phyloP scores from a whole-genome alignment of 2,113 vertebrate genomes.

The Vanacampus margaritifer region DNA sequence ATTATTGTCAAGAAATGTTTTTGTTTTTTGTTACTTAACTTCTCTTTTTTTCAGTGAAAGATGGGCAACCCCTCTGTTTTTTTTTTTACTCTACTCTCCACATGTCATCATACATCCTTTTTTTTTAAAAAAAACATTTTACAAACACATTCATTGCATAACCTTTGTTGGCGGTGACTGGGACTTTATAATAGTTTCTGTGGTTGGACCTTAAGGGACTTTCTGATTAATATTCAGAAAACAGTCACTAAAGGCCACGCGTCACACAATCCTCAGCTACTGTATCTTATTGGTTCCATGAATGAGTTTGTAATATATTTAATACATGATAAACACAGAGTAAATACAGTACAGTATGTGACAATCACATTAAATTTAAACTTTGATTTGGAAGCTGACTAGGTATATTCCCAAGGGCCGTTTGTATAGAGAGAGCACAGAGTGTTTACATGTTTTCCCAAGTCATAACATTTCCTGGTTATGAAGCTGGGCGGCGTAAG shows the following conservation, averaged over 20 bases:
- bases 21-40: too few relatives aligned
- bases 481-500: too few relatives aligned
- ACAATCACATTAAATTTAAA: not conserved
- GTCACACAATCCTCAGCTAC: not conserved
- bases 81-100: accelerated
- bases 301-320: not conserved
- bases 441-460: too few relatives aligned
- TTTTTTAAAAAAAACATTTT: not conserved
- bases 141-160: not conserved
- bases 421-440: too few relatives aligned
- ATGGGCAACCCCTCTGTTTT: not conserved
- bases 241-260: not conserved
- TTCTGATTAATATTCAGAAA: not conserved
- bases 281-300: too few relatives aligned
- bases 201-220: not conserved
- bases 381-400: too few relatives aligned
- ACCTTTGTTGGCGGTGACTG: not conserved
- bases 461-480: too few relatives aligned
- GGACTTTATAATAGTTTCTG: not conserved
- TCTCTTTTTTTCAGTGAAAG: too few relatives aligned
- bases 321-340: not conserved
- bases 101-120: not conserved
- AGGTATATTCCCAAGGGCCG: too few relatives aligned
- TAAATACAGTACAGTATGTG: not conserved
- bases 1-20: too few relatives aligned